These are phyloP conservation scores for Halocynthia aurantium DNA, from an alignment of 23 tunicate genomes.

Conservation along the genomic window DNA sequence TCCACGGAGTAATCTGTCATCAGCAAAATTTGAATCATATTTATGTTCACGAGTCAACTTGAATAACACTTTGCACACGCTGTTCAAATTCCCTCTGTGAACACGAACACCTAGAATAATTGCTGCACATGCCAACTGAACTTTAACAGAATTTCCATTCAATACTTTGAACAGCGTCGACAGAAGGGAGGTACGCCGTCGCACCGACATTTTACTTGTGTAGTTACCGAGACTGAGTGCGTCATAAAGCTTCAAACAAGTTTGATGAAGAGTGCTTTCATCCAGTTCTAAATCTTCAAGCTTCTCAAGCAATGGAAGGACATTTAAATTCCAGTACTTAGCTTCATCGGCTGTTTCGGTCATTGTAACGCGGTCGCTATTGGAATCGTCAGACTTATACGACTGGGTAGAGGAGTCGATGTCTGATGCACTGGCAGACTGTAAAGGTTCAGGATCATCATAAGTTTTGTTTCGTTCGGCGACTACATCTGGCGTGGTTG, in stretches of 20 bases:
- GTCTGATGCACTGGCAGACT: no score
- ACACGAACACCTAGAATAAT: slow-evolving; percentile 59
- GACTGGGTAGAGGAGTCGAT: no score
- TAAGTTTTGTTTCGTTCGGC: no score
- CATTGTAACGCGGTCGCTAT: neutral
- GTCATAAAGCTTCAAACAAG: slow-evolving; percentile 23
- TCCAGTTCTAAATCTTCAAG: slow-evolving; percentile 35
- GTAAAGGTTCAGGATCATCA: no score
- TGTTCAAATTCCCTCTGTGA: slow-evolving; percentile 55
- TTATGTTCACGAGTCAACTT: slow-evolving; percentile 55
- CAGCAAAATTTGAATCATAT: slow-evolving; percentile 32
- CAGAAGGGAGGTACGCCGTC: slow-evolving; percentile 67
- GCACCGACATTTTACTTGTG: slow-evolving; percentile 32
- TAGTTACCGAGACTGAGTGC: slow-evolving; percentile 38
- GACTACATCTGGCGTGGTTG: no score
- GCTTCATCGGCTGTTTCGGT: slow-evolving; percentile 80
- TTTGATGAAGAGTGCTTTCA: slow-evolving; percentile 8
- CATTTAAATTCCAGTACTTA: slow-evolving; percentile 59
- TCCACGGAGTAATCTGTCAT: slow-evolving; percentile 28
- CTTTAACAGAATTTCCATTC: slow-evolving; percentile 22
- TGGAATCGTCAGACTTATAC: no score
- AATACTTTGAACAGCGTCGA: slow-evolving; percentile 57
- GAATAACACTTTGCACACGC: slow-evolving; percentile 66
- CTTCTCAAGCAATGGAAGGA: slow-evolving; percentile 53
- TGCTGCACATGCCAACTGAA: slow-evolving; percentile 51